Base-by-base conservation (phyloP, 2,113 vertebrate species). In the Eptesicus fuscus region DNA sequence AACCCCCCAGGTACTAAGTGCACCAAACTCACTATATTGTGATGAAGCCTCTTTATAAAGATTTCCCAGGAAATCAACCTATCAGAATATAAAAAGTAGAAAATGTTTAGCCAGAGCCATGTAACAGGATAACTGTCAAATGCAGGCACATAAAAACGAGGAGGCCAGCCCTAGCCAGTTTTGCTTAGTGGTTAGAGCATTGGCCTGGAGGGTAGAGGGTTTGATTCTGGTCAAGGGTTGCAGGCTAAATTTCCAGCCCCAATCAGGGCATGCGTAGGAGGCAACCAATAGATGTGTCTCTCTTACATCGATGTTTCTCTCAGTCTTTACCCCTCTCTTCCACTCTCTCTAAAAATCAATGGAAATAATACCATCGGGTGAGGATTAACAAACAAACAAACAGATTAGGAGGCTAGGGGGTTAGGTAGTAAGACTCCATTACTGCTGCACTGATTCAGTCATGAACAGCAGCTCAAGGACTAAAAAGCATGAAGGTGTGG, bases 1-100 rank as follows among this genome's bases (percentile, higher is more conserved):
- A n/a, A 59, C 7, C 77, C 11, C 32, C 59, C 40, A 83, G 74
- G 51, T 0, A 5, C 37, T 90, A 56, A 80, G 42, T 35, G 20
- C 22, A 92, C n/a, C 59, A 84, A 53, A 77, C 44, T 74, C 23
- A 42, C 28, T 49, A 12, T 37, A 78, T 32, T 76, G 18, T 67
- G 49, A 91, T 20, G 51, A 93, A 25, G 1, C 1, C 20, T 70
- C 51, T 90, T 76, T 69, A 40, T 90, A 49, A 63, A 35, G 42
- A 92, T 90, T 90, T 93, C 42, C 71, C 11, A 77, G 91, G 90
- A 79, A 85, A 88, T 73, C 23, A 74, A 88, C 22, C 78, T 74
- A 92, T 42, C 16, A 79, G 74, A 56, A 67, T 76, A n/a, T 80
- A 83, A 89, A 92, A 79, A 47, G 9, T 56, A 88, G 77, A n/a